phyloP scores from a whole-genome alignment of 2,888 invertebrate genomes.

The Ormia ochracea region DNA sequence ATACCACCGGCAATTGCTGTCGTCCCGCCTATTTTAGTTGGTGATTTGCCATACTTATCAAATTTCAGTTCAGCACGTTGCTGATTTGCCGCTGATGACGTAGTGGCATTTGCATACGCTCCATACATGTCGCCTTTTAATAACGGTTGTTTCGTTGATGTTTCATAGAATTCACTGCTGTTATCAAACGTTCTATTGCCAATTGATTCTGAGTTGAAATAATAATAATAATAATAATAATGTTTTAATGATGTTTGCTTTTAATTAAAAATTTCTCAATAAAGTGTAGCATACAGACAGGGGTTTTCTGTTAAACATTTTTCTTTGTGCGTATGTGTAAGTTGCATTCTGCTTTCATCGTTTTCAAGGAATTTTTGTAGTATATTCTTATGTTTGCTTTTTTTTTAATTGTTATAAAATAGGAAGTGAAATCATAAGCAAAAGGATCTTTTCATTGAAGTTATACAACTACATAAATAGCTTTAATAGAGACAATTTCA shows the following conservation, averaged over 20 bases:
- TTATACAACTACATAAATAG: too few relatives aligned
- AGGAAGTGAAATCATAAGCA: too few relatives aligned
- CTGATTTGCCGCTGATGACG: conserved; percentile 50
- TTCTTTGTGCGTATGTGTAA: too few relatives aligned
- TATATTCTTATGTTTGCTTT: too few relatives aligned
- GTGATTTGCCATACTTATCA: conserved; percentile 69
- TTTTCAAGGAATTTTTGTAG: too few relatives aligned
- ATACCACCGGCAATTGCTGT: conserved; percentile 19
- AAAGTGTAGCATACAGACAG: neutral
- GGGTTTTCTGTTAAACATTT: too few relatives aligned
- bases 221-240: neutral
- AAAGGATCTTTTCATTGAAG: too few relatives aligned
- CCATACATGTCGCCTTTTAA: conserved; percentile 69
- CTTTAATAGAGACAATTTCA: too few relatives aligned
- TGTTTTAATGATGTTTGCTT: neutral
- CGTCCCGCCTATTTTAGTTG: conserved; percentile 19
- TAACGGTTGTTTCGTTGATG: conserved; percentile 67
- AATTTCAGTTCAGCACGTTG: conserved; percentile 67
- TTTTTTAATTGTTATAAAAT: too few relatives aligned
- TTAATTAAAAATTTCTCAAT: neutral
- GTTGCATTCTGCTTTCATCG: too few relatives aligned
- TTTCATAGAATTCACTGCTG: conserved; percentile 60
- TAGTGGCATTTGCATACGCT: conserved; percentile 46
- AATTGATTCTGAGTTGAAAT: conserved; percentile 57
- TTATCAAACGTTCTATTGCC: conserved; percentile 58